Conservation (phyloP, 2,797 vertebrate species). For the Mormyrops attenuatus region DNA sequence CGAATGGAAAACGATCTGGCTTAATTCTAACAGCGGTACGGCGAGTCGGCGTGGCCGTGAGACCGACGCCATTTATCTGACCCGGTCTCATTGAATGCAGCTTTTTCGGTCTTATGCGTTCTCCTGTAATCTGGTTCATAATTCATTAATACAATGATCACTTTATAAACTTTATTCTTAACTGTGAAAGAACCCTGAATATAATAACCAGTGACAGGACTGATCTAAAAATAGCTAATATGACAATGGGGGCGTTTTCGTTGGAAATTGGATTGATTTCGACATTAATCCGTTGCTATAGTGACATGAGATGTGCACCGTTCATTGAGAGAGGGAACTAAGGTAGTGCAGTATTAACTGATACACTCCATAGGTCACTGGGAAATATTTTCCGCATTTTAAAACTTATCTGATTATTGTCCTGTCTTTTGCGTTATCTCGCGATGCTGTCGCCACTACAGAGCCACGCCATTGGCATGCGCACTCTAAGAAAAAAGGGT, state of each 20-base stretch:
- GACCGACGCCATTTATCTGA: background rate
- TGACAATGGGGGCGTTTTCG: slow-evolving; percentile 8
- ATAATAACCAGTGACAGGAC: slow-evolving; percentile 1
- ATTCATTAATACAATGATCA: slow-evolving; percentile 11
- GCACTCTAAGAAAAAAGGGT: background rate
- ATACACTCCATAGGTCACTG: background rate
- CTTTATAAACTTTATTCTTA: slow-evolving; percentile 8
- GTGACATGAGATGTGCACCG: background rate
- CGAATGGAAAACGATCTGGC: background rate
- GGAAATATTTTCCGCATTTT: background rate
- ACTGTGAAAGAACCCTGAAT: background rate
- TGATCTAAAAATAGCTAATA: slow-evolving; percentile 3
- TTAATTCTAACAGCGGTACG: background rate
- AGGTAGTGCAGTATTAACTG: background rate
- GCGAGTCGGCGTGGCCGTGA: background rate
- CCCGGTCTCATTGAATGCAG: background rate
- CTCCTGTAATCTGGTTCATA: slow-evolving; percentile 2
- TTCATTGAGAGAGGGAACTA: background rate
- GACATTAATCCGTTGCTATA: slow-evolving; percentile 10
- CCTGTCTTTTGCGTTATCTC: background rate
- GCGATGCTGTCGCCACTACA: background rate
- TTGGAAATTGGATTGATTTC: slow-evolving; percentile 3
- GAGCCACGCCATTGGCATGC: background rate
- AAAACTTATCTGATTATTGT: background rate
- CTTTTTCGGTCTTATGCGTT: background rate